Base-by-base conservation (phyloP, 2,888 invertebrate species). In the Diarsia dahlii region DNA sequence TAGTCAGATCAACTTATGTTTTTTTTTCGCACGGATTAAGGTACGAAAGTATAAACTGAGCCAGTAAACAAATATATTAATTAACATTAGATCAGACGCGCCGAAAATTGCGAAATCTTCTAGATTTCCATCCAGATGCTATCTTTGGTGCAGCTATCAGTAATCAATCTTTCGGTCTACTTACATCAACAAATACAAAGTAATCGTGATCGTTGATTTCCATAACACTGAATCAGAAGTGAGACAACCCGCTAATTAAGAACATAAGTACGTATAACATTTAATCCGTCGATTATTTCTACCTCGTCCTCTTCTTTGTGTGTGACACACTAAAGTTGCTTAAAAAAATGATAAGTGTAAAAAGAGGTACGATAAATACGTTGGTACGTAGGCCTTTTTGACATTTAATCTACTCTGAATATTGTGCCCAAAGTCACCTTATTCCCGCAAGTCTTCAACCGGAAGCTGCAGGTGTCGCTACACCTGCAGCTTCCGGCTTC, bases 51-150 rank as follows among this genome's bases (percentile, higher is more conserved):
- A 6, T 50, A 45, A 66, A n/a, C 10, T 28, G 52, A 58, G 54
- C 4, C 54, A 48, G 23, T 62, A 54, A 78, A 39, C 52, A 52
- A 72, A 39, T 34, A 34, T 18, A 60, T 9, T 65, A 54, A 70
- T 66, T 56, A 69, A 64, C 20, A 52, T 65, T 66, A 23, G 60
- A 81, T 80, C 81, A 80, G 60, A 80, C 54, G 46, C 23, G 46
- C 79, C 79, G 80, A 80, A 56, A 56, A 71, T 76, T 54, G 15
- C 13, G 10, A 74, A 75, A 70, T 70, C 60, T 60, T 60, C 15
- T 54, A 39, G 76, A 80, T 80, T 80, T 80, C 67, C 56, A 64
- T 81, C 76, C 58, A 81, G 82, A 80, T 80, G 34, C 13, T 81
- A 80, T 81, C 81, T 28, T 48, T 46, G 45, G 23, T 62, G 28